Evolutionary conservation across 2,113 vertebrate species (phyloP).

Genomic region (Chamaea fasciata): DNA sequence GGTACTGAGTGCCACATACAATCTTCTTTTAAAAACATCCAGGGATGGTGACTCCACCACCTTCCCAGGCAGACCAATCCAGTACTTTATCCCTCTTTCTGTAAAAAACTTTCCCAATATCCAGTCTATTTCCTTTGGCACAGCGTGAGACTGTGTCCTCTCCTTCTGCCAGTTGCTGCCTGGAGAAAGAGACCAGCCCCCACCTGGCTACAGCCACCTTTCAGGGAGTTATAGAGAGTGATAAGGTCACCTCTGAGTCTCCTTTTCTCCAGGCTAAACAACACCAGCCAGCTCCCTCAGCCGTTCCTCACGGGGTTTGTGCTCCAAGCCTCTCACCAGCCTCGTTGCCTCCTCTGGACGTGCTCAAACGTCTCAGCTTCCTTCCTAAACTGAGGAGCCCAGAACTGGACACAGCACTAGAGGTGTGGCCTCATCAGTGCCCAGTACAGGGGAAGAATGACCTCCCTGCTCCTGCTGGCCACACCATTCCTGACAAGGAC

Average conservation of each 20-base stretch:
- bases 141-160: no score
- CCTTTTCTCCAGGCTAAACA: not conserved
- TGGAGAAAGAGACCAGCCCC: not conserved
- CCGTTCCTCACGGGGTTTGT: not conserved
- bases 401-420: not conserved
- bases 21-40: not conserved
- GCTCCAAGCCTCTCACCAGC: not conserved
- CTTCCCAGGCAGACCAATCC: not conserved
- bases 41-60: not conserved
- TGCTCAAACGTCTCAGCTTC: accelerated
- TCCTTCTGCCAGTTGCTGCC: not conserved
- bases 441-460: not conserved
- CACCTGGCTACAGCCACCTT: not conserved
- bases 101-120: not conserved
- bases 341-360: not conserved
- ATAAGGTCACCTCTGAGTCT: not conserved
- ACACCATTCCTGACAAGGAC: not conserved
- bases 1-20: not conserved
- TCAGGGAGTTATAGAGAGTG: not conserved
- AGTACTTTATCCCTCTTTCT: not conserved
- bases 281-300: not conserved
- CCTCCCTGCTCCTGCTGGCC: not conserved
- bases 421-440: not conserved
- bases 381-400: not conserved
- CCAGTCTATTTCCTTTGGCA: not conserved